These are phyloP conservation scores for Tetranychus cinnabarinus DNA, from an alignment of 1,140 invertebrate genomes.

Conservation along the genomic window DNA sequence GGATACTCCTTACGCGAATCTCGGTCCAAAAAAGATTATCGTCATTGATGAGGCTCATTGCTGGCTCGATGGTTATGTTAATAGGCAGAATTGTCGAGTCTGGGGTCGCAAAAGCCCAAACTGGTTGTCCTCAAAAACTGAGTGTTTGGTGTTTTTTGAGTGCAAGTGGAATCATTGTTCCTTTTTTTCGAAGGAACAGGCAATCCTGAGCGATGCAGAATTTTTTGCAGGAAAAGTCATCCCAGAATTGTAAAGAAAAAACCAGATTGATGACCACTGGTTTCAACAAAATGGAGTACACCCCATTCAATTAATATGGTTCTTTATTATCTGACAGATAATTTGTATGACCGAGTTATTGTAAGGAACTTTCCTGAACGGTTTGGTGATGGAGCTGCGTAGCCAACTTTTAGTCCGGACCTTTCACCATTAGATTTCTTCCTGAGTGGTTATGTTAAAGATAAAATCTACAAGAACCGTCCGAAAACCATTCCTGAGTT, in stretches of 20 bases:
- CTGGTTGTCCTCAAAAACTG: neutral
- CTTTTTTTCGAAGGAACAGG: neutral
- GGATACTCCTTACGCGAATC: neutral
- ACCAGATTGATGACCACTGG: neutral
- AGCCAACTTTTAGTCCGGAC: neutral
- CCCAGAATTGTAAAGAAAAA: neutral
- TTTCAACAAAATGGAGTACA: neutral
- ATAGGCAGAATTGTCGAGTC: neutral
- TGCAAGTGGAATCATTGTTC: neutral
- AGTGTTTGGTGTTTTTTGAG: neutral
- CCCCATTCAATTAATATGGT: neutral
- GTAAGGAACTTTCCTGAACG: too few species aligned
- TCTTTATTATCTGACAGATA: neutral
- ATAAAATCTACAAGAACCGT: too few species aligned
- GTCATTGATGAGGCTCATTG: neutral
- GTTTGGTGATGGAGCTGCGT: neutral
- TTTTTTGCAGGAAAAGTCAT: neutral
- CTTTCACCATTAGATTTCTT: neutral
- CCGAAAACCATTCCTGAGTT: too few species aligned
- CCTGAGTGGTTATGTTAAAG: too few species aligned
- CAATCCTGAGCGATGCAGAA: neutral
- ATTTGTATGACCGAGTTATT: neutral
- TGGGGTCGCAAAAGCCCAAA: neutral
- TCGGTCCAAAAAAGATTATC: neutral
- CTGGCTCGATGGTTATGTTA: neutral